phyloP scores from a whole-genome alignment of 2,888 invertebrate species.

The Drosophila mercatorum region DNA sequence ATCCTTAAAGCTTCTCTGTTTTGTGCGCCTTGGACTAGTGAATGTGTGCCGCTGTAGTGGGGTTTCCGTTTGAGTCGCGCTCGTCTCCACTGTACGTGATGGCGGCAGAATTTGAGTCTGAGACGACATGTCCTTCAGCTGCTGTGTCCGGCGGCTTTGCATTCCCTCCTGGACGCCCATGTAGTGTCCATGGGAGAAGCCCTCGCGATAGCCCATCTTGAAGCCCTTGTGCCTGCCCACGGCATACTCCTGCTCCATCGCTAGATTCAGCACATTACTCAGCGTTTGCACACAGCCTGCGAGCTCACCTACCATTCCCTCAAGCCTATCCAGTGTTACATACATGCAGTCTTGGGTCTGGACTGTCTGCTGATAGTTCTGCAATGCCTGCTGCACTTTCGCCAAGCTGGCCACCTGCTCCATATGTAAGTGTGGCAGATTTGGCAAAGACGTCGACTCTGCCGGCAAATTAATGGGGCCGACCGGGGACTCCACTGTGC shows the following conservation, averaged over 20 bases:
- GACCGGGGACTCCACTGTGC: constrained; percentile 24
- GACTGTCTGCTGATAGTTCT: constrained; percentile 25
- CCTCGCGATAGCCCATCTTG: constrained; percentile 61
- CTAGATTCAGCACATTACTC: constrained; percentile 58
- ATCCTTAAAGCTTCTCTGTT: neutral
- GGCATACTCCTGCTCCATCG: constrained; percentile 64
- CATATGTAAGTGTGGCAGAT: constrained; percentile 46
- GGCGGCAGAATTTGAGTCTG: constrained; percentile 23
- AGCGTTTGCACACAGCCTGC: constrained; percentile 48
- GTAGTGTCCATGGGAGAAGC: constrained; percentile 61
- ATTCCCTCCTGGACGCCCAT: constrained; percentile 64
- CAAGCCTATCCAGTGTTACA: constrained; percentile 24
- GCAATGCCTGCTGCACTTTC: constrained; percentile 46
- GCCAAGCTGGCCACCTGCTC: constrained; percentile 59
- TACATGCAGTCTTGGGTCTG: constrained; percentile 23
- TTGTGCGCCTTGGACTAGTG: constrained; percentile 6
- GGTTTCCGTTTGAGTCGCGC: constrained; percentile 15
- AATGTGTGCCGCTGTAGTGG: neutral
- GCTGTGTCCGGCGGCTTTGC: constrained; percentile 5
- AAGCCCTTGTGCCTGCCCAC: constrained; percentile 59
- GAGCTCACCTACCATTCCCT: constrained; percentile 42
- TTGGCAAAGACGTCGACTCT: constrained; percentile 31
- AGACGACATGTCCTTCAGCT: neutral
- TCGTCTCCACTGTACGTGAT: neutral
- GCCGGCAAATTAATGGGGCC: constrained; percentile 52